Evolutionary conservation across 2,113 vertebrate genomes (phyloP).

Genomic region (Aleadryas rufinucha): DNA sequence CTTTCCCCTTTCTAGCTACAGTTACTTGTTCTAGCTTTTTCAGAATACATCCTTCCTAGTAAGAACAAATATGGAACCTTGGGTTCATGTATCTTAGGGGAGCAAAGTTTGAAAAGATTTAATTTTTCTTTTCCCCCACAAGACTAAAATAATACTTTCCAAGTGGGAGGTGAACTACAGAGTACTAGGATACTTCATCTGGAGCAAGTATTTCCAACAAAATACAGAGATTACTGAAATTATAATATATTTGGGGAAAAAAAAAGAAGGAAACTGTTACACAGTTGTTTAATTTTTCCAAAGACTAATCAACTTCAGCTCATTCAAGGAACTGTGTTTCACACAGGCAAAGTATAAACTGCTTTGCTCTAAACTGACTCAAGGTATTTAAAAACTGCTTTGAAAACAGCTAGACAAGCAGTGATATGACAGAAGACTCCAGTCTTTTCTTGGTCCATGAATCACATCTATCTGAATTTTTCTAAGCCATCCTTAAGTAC

Average conservation of each 20-base stretch:
- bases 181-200: not conserved
- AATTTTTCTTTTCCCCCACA: not conserved
- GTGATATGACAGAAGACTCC: not conserved
- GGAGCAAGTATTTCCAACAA: not conserved
- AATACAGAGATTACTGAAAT: not conserved
- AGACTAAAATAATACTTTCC: not conserved
- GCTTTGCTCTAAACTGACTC: not conserved
- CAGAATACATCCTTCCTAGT: not conserved
- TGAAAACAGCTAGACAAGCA: not conserved
- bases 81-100: not conserved
- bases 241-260: not conserved
- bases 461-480: not conserved
- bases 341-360: not conserved
- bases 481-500: not conserved
- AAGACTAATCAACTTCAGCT: not conserved
- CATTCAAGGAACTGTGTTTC: not conserved
- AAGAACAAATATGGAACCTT: not conserved
- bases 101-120: not conserved
- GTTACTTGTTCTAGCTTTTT: not conserved
- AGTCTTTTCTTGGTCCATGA: not conserved
- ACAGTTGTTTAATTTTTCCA: not conserved
- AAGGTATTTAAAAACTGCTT: not conserved
- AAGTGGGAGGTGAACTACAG: not conserved
- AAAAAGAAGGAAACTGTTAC: not conserved
- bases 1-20: not conserved